Evolutionary conservation across 1,140 invertebrate genomes (phyloP).

Genomic region (Arion vulgaris): DNA sequence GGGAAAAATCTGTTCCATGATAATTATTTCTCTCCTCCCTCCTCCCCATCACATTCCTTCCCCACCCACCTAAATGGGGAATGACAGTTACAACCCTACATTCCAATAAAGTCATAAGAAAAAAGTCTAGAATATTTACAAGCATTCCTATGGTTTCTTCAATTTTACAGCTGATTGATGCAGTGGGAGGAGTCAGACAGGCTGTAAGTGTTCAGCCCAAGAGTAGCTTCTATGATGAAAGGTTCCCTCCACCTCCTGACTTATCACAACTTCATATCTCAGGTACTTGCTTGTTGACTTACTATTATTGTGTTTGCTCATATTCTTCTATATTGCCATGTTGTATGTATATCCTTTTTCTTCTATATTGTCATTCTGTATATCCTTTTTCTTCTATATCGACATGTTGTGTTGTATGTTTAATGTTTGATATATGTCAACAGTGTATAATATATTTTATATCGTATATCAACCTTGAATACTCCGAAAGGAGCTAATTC

Average conservation of each 20-base stretch:
- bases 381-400: too few species aligned
- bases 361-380: not conserved
- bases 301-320: not conserved
- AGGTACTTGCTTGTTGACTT: constrained; percentile 74
- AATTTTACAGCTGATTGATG: constrained; percentile 79
- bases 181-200: constrained; percentile 85
- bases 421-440: not conserved
- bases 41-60: too few species aligned
- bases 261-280: constrained; percentile 81
- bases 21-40: too few species aligned
- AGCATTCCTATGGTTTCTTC: not conserved
- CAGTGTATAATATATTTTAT: too few species aligned
- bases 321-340: too few species aligned
- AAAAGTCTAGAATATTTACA: too few species aligned
- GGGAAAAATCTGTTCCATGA: too few species aligned
- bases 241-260: constrained; percentile 77
- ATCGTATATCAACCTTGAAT: too few species aligned
- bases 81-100: too few species aligned
- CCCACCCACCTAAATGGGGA: too few species aligned
- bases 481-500: too few species aligned
- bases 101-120: too few species aligned
- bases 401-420: not conserved
- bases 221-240: constrained; percentile 73
- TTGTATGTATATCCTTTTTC: not conserved
- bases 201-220: constrained; percentile 79